A percentile compares a stretch with the other conserved stretches of the same genome.
Evolutionary conservation across 2,797 vertebrate species (phyloP).

Genomic region (Tympanoctomys barrerae): DNA sequence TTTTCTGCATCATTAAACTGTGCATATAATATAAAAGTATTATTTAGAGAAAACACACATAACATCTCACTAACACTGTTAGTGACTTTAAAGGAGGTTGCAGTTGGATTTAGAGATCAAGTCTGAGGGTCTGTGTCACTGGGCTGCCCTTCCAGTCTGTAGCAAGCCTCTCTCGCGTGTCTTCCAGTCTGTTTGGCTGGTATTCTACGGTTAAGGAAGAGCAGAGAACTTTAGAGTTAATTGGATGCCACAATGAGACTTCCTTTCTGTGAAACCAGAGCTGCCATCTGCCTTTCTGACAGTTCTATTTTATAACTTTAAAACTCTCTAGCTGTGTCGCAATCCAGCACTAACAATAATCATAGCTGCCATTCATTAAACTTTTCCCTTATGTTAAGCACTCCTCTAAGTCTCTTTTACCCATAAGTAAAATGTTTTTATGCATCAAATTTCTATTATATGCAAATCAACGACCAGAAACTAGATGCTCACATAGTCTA

Average conservation of each 20-base stretch:
- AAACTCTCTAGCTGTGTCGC: background rate
- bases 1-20: background rate
- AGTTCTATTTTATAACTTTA: background rate
- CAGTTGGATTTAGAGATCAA: background rate
- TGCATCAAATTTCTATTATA: background rate
- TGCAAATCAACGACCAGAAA: background rate
- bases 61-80: background rate
- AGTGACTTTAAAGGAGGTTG: background rate
- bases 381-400: background rate
- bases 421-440: background rate
- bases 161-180: rapidly evolving
- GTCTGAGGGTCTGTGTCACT: rapidly evolving
- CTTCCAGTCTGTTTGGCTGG: background rate
- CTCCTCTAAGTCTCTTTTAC: background rate
- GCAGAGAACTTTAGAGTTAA: background rate
- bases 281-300: background rate
- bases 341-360: background rate
- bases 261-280: background rate
- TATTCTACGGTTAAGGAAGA: background rate
- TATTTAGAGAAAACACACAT: background rate
- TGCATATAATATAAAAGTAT: background rate
- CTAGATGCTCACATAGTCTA: background rate
- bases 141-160: background rate
- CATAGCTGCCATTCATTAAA: background rate
- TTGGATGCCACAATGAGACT: background rate